These are phyloP conservation scores for Anguilla anguilla DNA, from an alignment of 2,797 vertebrate species.

Conservation along the genomic window DNA sequence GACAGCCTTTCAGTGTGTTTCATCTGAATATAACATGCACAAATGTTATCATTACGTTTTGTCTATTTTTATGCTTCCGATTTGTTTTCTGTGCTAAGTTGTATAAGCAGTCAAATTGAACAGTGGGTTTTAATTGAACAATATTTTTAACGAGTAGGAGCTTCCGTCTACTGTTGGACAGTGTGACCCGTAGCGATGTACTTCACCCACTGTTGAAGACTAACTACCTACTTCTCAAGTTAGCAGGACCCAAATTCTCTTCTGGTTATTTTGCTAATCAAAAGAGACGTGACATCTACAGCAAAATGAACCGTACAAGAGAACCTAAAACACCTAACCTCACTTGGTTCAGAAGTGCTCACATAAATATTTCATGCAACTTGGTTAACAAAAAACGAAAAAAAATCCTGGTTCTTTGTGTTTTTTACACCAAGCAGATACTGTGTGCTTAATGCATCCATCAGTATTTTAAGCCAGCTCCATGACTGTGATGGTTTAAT, in stretches of 20 bases:
- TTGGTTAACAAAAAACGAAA: not conserved
- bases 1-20: not conserved
- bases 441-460: slow-evolving; percentile 30
- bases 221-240: not conserved
- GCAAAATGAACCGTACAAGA: not conserved
- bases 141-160: slow-evolving; percentile 55
- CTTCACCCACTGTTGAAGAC: slow-evolving; percentile 35
- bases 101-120: slow-evolving; percentile 39
- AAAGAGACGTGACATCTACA: not conserved
- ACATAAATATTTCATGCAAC: not conserved
- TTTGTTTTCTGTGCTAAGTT: not conserved
- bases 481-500: slow-evolving; percentile 31
- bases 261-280: not conserved
- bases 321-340: not conserved
- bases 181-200: slow-evolving; percentile 38
- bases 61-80: not conserved
- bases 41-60: not conserved
- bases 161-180: slow-evolving; percentile 41
- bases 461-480: slow-evolving; percentile 29
- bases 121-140: slow-evolving; percentile 24
- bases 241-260: not conserved
- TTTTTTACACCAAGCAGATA: not conserved
- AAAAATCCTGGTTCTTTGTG: slow-evolving; percentile 8
- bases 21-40: not conserved
- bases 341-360: not conserved